Base-by-base conservation (phyloP, 1,140 invertebrate genomes). In the Condylostylus longicornis region DNA sequence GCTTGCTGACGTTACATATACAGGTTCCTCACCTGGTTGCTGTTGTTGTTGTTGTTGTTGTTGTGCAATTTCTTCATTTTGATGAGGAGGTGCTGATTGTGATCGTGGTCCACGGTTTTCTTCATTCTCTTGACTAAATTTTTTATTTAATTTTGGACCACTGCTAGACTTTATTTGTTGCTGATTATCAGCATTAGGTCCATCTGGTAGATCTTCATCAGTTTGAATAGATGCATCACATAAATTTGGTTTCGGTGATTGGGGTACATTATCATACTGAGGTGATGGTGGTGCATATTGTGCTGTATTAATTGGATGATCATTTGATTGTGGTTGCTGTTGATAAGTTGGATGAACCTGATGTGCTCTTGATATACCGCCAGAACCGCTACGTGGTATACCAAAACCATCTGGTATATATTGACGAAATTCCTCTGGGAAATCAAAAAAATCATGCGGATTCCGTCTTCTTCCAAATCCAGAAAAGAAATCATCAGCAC, bases 131-230 rank as follows among this genome's bases (percentile, higher is more conserved):
- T n/a, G n/a, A n/a, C n/a, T n/a, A n/a, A n/a, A n/a, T n/a, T n/a
- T n/a, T n/a, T n/a, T n/a, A n/a, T n/a, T 64, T 35, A n/a, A n/a
- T n/a, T n/a, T n/a, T 75, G 68, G 40, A 67, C 67, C 42, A 68
- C 49, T 15, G 41, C 63, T 21, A 42, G 65, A 66, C 69, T 76
- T 78, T 35, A 77, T 72, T 44, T 82, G 78, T 37, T 74, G 71
- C 12, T 81, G 60, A 23, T 63, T 61, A 12, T 46, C 40, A 44
- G 50, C 13, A 20, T 57, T 39, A 42, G 44, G 44, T 9, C 44
- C 39, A 30, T 39, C 18, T 23, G 40, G 13, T 32, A 42, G 37
- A 42, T 46, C 43, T 30, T 47, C 45, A 35, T 36, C 12, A 21
- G 69, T 71, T 56, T 70, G 68, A 42, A 68, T 71, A 32, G 66